A percentile compares a stretch with the other conserved stretches of the same genome.
Conservation (phyloP, 2,113 vertebrate genomes). For the Emydocephalus ijimae region DNA sequence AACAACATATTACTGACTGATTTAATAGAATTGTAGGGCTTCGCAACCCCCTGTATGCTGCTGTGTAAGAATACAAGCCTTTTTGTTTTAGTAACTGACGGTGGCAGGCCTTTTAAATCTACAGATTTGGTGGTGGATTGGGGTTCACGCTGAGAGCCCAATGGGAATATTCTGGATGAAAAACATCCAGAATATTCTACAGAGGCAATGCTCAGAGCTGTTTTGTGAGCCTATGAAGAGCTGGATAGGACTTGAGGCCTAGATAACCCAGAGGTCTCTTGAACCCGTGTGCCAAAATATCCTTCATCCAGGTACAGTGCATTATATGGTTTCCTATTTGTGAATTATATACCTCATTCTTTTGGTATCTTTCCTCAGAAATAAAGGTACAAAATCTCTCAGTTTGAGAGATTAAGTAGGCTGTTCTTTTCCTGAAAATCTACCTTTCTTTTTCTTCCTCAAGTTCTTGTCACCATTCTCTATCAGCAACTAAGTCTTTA, state of each 20-base stretch:
- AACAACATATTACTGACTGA: conserved; percentile 5
- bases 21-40: conserved; percentile 30
- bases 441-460: not conserved
- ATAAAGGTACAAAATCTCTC: not conserved
- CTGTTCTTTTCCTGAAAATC: not conserved
- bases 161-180: not conserved
- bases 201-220: not conserved
- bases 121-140: conserved; percentile 14
- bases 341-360: not conserved
- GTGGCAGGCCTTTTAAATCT: not conserved
- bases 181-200: not conserved
- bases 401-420: not conserved
- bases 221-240: no score
- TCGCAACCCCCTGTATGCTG: conserved; percentile 2
- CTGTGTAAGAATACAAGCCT: conserved; percentile 18
- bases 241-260: not conserved
- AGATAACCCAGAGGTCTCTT: not conserved
- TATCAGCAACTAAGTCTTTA: not conserved
- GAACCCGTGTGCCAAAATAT: not conserved
- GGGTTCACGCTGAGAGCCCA: conserved; percentile 10
- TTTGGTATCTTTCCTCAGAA: not conserved
- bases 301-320: not conserved
- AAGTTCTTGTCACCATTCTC: no score
- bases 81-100: conserved; percentile 34
- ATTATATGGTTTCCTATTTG: not conserved